Percentiles rank a stretch among this genome's conserved stretches.
These are phyloP conservation scores for Actenoides hombroni DNA, from an alignment of 2,113 vertebrate genomes.

Conservation along the genomic window DNA sequence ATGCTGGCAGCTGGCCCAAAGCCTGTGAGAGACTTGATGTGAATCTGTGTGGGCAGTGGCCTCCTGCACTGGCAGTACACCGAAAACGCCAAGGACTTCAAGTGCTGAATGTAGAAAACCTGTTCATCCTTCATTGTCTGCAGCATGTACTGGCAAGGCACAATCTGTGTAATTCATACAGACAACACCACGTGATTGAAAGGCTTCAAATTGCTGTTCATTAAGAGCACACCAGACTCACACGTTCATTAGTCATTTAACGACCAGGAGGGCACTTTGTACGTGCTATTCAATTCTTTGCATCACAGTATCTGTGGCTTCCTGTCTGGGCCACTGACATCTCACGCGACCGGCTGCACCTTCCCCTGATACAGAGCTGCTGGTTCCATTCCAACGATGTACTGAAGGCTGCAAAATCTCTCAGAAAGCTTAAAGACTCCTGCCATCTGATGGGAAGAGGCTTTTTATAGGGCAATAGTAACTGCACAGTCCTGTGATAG, in stretches of 20 bases:
- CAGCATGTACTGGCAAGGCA: slow-evolving; percentile 95
- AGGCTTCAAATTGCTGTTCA: neutral
- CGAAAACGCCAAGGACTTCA: slow-evolving; percentile 94
- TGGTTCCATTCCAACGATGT: rapidly evolving
- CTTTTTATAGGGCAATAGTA: neutral
- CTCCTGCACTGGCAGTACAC: slow-evolving; percentile 95
- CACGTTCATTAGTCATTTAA: neutral
- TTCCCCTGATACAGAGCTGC: neutral
- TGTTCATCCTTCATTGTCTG: slow-evolving; percentile 93
- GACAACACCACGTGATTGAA: neutral
- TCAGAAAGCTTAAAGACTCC: neutral
- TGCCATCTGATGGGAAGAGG: rapidly evolving
- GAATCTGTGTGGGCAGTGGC: slow-evolving; percentile 88
- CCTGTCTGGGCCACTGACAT: neutral
- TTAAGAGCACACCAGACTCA: neutral
- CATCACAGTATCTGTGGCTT: neutral
- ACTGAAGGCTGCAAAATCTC: neutral
- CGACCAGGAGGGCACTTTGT: neutral
- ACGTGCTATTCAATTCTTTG: rapidly evolving
- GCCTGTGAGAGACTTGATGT: slow-evolving; percentile 96
- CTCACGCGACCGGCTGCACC: neutral
- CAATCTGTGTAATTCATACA: slow-evolving; percentile 77
- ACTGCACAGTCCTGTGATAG: rapidly evolving
- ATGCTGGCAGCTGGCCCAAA: slow-evolving; percentile 92
- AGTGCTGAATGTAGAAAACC: slow-evolving; percentile 92